These are phyloP conservation scores for Lymantria dispar DNA, from an alignment of 2,888 invertebrate species.

Conservation along the genomic window DNA sequence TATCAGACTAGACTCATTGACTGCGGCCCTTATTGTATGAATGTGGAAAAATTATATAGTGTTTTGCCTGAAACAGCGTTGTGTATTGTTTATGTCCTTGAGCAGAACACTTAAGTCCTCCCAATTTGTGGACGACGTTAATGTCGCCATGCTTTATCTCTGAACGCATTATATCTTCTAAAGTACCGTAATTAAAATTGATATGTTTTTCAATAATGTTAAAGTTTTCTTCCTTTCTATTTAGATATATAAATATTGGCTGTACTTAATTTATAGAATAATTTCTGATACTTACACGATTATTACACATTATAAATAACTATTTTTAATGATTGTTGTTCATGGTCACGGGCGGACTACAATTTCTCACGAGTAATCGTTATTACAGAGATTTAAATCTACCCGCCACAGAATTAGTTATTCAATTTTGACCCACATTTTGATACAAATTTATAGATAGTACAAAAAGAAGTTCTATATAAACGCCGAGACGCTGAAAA, in stretches of 20 bases:
- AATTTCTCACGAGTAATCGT: too few relatives aligned
- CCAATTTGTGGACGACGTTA: conserved; percentile 74
- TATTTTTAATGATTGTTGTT: too few relatives aligned
- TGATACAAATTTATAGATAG: too few relatives aligned
- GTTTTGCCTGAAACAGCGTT: conserved; percentile 77
- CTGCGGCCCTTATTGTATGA: conserved; percentile 82
- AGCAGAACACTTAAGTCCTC: conserved; percentile 68
- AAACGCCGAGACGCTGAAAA: too few relatives aligned
- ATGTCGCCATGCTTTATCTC: conserved; percentile 67
- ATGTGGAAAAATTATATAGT: conserved; percentile 82
- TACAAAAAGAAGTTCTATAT: too few relatives aligned
- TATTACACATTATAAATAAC: too few relatives aligned
- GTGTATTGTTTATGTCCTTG: conserved; percentile 74
- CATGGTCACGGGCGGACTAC: too few relatives aligned
- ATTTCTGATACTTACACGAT: too few relatives aligned
- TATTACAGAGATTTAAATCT: too few relatives aligned
- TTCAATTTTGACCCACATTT: too few relatives aligned
- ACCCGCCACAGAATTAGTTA: too few relatives aligned
- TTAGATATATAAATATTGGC: neutral
- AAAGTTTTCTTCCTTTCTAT: conserved; percentile 25
- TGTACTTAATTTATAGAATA: neutral
- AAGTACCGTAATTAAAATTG: conserved; percentile 71
- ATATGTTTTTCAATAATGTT: conserved; percentile 40
- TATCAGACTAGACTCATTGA: conserved; percentile 82
- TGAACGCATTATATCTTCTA: conserved; percentile 65